Base-by-base conservation (phyloP, 1,140 invertebrate species). In the Prorops nasuta region DNA sequence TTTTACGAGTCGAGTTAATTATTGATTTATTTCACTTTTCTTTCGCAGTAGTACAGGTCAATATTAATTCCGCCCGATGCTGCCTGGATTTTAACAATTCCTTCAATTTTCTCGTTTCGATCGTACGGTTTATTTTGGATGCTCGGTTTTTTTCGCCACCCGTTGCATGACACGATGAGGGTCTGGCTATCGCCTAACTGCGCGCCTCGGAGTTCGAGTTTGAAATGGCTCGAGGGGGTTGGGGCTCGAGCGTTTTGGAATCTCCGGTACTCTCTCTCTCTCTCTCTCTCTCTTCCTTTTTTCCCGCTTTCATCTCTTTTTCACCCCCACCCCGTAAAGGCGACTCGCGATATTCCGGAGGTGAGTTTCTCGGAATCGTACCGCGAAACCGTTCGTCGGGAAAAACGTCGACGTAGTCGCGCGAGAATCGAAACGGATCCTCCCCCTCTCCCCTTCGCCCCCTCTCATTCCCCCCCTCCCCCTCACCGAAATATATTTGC, bases 161-260 rank as follows among this genome's bases (percentile, higher is more conserved):
- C 50, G 44, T 46, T 56, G 21, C 35, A 37, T 39, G 32, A 22
- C 32, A 39, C 49, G 37, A 22, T 18, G 34, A 32, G 44, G 22
- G 44, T 56, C 54, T 51, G 44, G 53, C 49, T 39, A 55, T 49
- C 53, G 38, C 39, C 53, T 56, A 56, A 56, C 54, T 53, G 54
- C 54, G 39, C 44, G 44, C 44, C 50, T 48, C 50, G 42, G 50
- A 56, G 43, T 52, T 47, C 44, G 44, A 52, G 43, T 40, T 48
- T 42, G 41, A 37, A 50, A 50, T 37, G 51, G 42, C 41, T 49
- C 42, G 48, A 45, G 49, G 37, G 21, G 16, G 18, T n/a, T 14
- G 40, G 20, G 20, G 42, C 51, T 56, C 54, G 54, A 56, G 46
- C 54, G 54, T 56, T 56, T 53, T 50, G 52, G 52, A 54, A 54